phyloP scores from a whole-genome alignment of 2,113 vertebrate genomes.

The Gallinago paraguaiae region DNA sequence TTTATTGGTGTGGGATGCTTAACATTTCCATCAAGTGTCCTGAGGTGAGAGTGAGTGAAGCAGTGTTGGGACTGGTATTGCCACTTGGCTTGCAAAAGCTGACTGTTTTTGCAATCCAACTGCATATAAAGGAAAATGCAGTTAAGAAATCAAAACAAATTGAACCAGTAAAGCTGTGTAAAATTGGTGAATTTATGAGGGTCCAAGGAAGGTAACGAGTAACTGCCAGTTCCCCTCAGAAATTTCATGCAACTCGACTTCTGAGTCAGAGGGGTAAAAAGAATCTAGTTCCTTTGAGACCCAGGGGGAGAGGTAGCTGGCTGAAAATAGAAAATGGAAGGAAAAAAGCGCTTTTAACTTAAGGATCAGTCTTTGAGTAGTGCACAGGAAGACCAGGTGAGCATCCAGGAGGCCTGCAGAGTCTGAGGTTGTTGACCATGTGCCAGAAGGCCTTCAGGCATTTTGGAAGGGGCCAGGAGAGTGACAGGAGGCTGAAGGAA shows the following conservation, averaged over 20 bases:
- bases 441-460: background rate
- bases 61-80: background rate
- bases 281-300: background rate
- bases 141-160: background rate
- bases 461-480: background rate
- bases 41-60: background rate
- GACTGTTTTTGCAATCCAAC: background rate
- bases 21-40: background rate
- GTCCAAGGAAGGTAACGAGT: background rate
- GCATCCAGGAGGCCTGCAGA: background rate
- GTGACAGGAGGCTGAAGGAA: background rate
- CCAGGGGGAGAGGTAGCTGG: background rate
- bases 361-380: background rate
- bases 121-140: background rate
- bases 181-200: background rate
- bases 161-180: background rate
- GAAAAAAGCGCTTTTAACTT: background rate
- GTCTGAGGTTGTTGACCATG: background rate
- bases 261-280: background rate
- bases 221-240: background rate
- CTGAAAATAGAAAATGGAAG: background rate
- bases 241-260: background rate
- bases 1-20: background rate
- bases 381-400: conserved; percentile 2
- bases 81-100: background rate